Base-by-base conservation (phyloP, 2,113 vertebrate species). In the Zootoca vivipara region DNA sequence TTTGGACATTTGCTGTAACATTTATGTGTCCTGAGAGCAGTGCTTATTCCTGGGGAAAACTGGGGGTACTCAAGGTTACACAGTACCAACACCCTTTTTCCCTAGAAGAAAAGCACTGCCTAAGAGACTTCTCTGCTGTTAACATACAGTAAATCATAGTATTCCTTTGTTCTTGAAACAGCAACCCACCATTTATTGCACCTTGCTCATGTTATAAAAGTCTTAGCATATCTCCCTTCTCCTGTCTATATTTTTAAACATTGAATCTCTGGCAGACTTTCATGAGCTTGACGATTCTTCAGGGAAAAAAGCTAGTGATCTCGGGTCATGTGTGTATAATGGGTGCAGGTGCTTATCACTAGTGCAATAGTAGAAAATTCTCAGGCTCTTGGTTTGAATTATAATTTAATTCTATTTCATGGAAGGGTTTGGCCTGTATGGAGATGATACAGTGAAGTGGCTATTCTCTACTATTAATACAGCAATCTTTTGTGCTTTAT, bases 191-290 rank as follows among this genome's bases (percentile, higher is more conserved):
- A 28, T 10, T 30, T 28, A 70, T 30, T 38, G 9, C 80, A 20
- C 69, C 0, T 67, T 3, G 9, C 16, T 56, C 90, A 72, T 77
- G 24, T n/a, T 69, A 72, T n/a, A 22, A 12, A 84, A 78, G n/a
- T 40, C 35, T 89, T 91, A 24, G 78, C 88, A n/a, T 69, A 88
- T 30, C 78, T 81, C 13, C 5, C 58, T 40, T 18, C 78, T 85
- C 78, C 81, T 78, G 33, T 70, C 24, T 65, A 16, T 3, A 1
- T 81, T 70, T 83, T 38, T 35, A 62, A 84, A 73, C 10, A 12
- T 20, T 67, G 85, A 83, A 79, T 62, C 7, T 15, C 64, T 64
- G 85, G 46, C n/a, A 42, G 75, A 30, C 72, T 67, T 35, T 5
- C 82, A n/a, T 46, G 69, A 4, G 9, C 64, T 69, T 35, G 42